Base-by-base conservation (phyloP, 2,797 vertebrate species). In the Phalanger gymnotis region DNA sequence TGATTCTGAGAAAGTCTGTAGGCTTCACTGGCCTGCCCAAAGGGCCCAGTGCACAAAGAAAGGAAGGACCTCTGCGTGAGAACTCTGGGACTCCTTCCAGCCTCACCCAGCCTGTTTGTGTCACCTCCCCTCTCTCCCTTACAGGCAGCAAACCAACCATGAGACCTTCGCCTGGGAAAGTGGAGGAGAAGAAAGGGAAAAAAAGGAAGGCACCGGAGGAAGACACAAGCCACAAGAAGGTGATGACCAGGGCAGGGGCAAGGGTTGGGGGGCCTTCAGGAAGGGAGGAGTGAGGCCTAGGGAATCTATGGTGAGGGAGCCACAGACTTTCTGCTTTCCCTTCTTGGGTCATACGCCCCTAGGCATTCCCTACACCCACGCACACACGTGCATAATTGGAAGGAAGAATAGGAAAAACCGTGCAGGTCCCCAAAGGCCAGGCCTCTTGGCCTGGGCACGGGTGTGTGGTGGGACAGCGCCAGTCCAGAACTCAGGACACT, bases 171-270 rank as follows among this genome's bases (percentile, higher is more conserved):
- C 47, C 94, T 6, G 51, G 90, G 89, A 96, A 66, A 52, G 31
- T 4, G 34, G 94, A 66, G 34, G 92, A 93, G 53, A 96, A 92
- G 92, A 89, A 92, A 0, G 97, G 97, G 9, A 12, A 51, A 54
- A 98, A 98, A 93, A 96, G 97, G 92, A 98, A 97, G 94, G 97
- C 97, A 55, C n/a, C 96, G 0, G 96, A 89, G 0, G 96, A 96
- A 25, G 81, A 61, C 3, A 90, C 91, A 0, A 93, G 94, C 96
- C 96, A 90, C 4, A 92, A 96, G 13, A 97, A 98, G 96, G 97
- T 97, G 90, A 97, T 94, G 34, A 34, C 31, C 19, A n/a, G 34
- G 81, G 57, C 61, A 4, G 0, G 47, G 19, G 11, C 6, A 0
- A 1, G 5, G 4, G n/a, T 10, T 34, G 90, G 31, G 89, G 5